Conservation (phyloP, 2,888 invertebrate species). For the Campoplex capitator region DNA sequence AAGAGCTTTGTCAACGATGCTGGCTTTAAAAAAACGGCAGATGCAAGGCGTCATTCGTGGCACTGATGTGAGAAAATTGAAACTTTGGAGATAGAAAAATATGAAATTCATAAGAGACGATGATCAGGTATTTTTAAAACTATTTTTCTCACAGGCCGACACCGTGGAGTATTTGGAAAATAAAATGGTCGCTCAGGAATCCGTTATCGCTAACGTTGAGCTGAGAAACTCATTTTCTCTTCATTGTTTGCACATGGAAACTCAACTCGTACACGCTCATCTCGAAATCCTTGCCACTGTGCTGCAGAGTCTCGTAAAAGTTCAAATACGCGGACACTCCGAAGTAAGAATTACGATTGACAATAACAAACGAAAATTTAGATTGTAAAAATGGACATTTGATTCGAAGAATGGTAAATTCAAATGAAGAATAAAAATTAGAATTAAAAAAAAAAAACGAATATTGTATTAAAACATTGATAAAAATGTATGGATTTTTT, state of each 20-base stretch:
- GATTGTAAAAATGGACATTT: background rate
- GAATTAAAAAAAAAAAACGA: background rate
- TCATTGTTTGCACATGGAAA: constrained; percentile 88
- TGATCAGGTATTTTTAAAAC: background rate
- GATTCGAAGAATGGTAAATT: background rate
- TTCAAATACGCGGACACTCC: constrained; percentile 86
- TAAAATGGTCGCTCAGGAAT: constrained; percentile 88
- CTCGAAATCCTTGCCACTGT: constrained; percentile 87
- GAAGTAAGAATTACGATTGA: constrained; percentile 83
- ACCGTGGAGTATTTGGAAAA: constrained; percentile 87
- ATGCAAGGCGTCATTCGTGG: constrained; percentile 88
- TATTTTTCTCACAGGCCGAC: constrained; percentile 85
- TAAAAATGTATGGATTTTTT: background rate
- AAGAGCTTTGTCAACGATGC: constrained; percentile 87
- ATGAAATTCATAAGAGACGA: background rate
- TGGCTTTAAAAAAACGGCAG: constrained; percentile 87
- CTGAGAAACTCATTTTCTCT: constrained; percentile 87
- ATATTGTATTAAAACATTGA: background rate
- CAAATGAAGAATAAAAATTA: background rate
- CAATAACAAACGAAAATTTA: background rate
- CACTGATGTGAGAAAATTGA: constrained; percentile 85
- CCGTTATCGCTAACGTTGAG: constrained; percentile 87
- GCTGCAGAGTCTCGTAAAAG: constrained; percentile 86
- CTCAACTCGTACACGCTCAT: constrained; percentile 87
- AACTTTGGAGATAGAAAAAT: background rate